These are phyloP conservation scores for Phalera bucephala DNA, from an alignment of 2,888 invertebrate species.

Conservation along the genomic window DNA sequence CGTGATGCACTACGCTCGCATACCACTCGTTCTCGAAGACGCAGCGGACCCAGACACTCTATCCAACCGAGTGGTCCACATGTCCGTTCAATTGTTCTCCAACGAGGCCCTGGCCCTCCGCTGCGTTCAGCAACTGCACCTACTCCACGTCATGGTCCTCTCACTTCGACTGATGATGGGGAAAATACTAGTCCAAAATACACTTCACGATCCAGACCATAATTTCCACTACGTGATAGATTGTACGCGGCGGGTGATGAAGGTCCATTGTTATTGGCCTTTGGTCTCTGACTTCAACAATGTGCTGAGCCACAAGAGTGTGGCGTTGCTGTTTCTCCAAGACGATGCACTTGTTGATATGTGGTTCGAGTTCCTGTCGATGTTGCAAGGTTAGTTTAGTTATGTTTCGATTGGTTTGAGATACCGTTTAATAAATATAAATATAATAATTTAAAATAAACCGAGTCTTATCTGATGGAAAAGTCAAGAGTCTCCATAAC, in stretches of 20 bases:
- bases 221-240: conserved; percentile 96
- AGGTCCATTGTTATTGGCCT: conserved; percentile 99
- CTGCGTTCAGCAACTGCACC: conserved; percentile 94
- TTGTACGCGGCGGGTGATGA: conserved; percentile 96
- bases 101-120: conserved; percentile 95
- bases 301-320: conserved; percentile 95
- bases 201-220: conserved; percentile 89
- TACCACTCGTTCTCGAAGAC: conserved; percentile 94
- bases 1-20: conserved; percentile 97
- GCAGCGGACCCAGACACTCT: conserved; percentile 94
- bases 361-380: conserved; percentile 97
- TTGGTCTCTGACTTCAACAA: conserved; percentile 98
- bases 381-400: conserved; percentile 91
- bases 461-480: too few species aligned
- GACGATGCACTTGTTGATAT: conserved; percentile 95
- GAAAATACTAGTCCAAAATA: conserved; percentile 93
- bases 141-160: conserved; percentile 97
- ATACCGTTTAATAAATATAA: too few species aligned
- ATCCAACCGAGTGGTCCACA: conserved; percentile 98
- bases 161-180: conserved; percentile 94
- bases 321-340: conserved; percentile 94
- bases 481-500: too few species aligned
- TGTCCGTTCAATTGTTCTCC: conserved; percentile 97
- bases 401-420: neutral
- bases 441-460: too few species aligned